Evolutionary conservation across 2,113 vertebrate species (phyloP).

Genomic region (Corvus hawaiiensis): DNA sequence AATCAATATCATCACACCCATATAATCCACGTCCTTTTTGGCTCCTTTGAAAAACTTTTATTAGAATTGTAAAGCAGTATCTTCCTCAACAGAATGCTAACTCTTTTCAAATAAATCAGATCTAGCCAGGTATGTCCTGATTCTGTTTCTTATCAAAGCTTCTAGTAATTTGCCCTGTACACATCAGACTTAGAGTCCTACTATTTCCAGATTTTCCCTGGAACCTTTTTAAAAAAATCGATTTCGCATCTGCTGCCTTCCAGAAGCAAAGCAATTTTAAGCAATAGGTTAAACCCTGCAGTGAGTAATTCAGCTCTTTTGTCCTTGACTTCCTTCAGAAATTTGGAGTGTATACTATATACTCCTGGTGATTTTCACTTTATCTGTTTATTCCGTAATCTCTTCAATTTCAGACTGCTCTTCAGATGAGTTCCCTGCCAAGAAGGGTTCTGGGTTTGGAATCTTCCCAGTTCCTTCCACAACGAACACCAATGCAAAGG

Average conservation of each 20-base stretch:
- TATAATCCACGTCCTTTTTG: background rate
- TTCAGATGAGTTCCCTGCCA: background rate
- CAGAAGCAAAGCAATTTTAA: conserved; percentile 36
- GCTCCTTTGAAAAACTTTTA: background rate
- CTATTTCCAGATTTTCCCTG: background rate
- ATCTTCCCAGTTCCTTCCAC: background rate
- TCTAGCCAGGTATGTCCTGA: background rate
- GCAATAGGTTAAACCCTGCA: background rate
- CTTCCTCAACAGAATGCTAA: background rate
- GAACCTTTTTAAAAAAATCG: background rate
- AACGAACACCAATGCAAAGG: background rate
- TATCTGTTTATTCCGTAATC: conserved; percentile 16
- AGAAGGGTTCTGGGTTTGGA: background rate
- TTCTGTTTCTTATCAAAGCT: background rate
- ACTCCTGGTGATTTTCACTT: conserved; percentile 6
- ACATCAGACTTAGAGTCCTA: background rate
- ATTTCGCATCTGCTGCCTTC: background rate
- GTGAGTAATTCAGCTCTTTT: conserved; percentile 20
- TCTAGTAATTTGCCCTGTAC: background rate
- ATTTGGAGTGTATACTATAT: background rate
- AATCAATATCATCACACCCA: background rate
- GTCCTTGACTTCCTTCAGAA: conserved; percentile 16
- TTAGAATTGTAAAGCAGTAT: background rate
- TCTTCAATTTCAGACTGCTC: conserved; percentile 28
- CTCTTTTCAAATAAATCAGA: background rate